These are phyloP conservation scores for Campylomormyrus tamandua DNA, from an alignment of 2,113 vertebrate genomes.

Conservation along the genomic window DNA sequence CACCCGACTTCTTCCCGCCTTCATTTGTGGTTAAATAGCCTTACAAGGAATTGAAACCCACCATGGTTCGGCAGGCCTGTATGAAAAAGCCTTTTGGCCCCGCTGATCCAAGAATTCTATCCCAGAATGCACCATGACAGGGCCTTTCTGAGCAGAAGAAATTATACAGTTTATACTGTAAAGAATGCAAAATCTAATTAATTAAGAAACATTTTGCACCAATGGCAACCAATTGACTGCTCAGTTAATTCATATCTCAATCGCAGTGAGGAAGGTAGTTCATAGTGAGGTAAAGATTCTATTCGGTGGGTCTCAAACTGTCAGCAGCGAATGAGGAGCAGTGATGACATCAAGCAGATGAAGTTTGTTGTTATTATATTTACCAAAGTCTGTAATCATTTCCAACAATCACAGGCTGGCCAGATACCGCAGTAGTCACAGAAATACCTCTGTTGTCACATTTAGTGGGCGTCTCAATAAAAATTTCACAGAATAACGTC, in stretches of 20 bases:
- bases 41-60: background rate
- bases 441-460: background rate
- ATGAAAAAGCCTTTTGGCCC: background rate
- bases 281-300: background rate
- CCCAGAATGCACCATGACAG: background rate
- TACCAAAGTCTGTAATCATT: background rate
- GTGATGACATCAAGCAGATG: background rate
- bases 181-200: background rate
- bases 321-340: background rate
- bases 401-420: background rate
- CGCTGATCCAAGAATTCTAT: background rate
- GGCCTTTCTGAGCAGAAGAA: background rate
- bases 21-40: background rate
- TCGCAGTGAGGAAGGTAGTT: background rate
- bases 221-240: background rate
- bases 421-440: background rate
- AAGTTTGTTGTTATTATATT: background rate
- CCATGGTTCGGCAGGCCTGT: background rate
- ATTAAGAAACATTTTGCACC: background rate
- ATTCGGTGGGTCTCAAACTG: background rate
- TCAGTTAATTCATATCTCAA: background rate
- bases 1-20: background rate
- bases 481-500: background rate
- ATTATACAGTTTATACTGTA: background rate
- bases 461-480: background rate